These are phyloP conservation scores for Falco columbarius DNA, from an alignment of 2,797 vertebrate genomes.

Conservation along the genomic window DNA sequence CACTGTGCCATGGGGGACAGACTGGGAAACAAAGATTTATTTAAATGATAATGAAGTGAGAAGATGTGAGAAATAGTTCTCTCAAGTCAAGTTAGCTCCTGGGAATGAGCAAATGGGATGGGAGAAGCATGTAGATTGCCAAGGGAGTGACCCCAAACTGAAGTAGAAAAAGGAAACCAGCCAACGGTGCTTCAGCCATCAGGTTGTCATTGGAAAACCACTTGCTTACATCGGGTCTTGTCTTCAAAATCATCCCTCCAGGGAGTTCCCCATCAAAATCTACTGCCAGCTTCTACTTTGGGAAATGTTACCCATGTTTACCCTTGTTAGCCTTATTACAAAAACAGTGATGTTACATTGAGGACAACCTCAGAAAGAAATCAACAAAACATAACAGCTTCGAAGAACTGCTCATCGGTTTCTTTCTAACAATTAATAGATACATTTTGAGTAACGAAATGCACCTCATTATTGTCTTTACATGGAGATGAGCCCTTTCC, in stretches of 20 bases:
- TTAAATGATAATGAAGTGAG: constrained; percentile 1
- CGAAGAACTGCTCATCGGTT: not conserved
- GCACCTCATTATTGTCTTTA: constrained; percentile 86
- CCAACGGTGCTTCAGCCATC: not conserved
- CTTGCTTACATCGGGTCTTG: not conserved
- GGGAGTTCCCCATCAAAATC: not conserved
- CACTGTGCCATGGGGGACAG: not conserved
- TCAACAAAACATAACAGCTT: not conserved
- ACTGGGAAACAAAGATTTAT: constrained; percentile 18
- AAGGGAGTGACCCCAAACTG: not conserved
- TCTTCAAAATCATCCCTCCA: not conserved
- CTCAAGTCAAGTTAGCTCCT: not conserved
- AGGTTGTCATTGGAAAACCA: not conserved
- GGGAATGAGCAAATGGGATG: not conserved
- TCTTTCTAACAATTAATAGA: not conserved
- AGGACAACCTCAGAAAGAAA: not conserved
- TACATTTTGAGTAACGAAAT: constrained; percentile 52
- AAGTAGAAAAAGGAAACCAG: not conserved
- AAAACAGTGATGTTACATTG: not conserved
- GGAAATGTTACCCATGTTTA: not conserved
- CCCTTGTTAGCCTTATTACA: not conserved
- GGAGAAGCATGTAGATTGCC: not conserved
- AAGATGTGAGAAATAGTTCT: not conserved
- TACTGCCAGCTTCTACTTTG: not conserved
- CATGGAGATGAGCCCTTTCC: constrained; percentile 87